phyloP scores from a whole-genome alignment of 1,140 invertebrate genomes.

The Musca vetustissima region DNA sequence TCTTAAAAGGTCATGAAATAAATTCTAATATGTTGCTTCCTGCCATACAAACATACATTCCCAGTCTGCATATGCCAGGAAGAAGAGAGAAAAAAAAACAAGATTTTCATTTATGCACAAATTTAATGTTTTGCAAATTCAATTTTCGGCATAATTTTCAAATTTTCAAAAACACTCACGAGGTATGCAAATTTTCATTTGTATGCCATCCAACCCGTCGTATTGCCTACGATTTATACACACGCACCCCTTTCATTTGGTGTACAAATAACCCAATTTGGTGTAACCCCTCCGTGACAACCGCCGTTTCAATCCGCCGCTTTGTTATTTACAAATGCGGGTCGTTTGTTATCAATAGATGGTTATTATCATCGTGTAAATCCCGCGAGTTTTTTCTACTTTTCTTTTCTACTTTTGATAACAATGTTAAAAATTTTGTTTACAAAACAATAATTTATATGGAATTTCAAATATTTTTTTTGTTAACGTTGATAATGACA shows the following conservation, averaged over 20 bases:
- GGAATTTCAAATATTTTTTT: not conserved
- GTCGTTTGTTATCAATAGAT: constrained; percentile 7
- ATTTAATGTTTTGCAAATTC: no score
- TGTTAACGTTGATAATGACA: constrained; percentile 5
- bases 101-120: no score
- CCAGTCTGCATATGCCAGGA: not conserved
- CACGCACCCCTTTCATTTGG: not conserved
- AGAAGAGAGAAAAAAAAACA: no score
- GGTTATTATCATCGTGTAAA: constrained; percentile 15
- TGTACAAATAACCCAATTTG: constrained; percentile 7
- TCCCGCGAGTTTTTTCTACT: constrained; percentile 7
- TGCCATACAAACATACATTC: not conserved
- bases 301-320: no score
- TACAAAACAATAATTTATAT: constrained; percentile 21
- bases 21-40: constrained; percentile 17
- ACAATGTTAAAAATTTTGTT: constrained; percentile 18
- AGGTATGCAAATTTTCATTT: constrained; percentile 10
- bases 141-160: constrained; percentile 15
- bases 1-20: constrained; percentile 5
- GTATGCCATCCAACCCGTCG: not conserved
- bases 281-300: not conserved
- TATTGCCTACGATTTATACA: not conserved
- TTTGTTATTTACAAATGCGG: not conserved
- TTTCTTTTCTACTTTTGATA: not conserved
- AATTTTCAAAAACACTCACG: constrained; percentile 3